Base-by-base conservation (phyloP, 2,888 invertebrate genomes). In the Metacarcinus magister region DNA sequence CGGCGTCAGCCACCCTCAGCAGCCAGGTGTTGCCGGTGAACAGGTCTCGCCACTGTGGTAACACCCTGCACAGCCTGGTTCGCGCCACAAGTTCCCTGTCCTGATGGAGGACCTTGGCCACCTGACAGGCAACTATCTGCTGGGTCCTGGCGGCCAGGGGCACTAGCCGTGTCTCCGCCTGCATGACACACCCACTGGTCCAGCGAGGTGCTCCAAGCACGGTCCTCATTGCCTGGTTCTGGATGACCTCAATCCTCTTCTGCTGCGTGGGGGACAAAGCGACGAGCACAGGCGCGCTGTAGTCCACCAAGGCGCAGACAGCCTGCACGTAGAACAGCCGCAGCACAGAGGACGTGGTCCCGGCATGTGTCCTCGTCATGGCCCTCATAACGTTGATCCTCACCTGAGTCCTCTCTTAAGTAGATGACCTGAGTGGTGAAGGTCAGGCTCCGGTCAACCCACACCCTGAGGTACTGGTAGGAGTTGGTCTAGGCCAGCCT, bases 401-500 rank as follows among this genome's bases (percentile, higher is more conserved):
- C 0, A 46, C 43, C 10, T 16, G 16, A 3, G 91, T 92, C 46
- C 92, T 92, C 92, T 2, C n/a, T 93, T 16, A 93, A 32, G 60
- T 93, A 93, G 28, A 7, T 39, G 13, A 67, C 28, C 32, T 93
- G 54, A 4, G 16, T 16, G 16, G 28, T 28, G 60, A 60, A 93
- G n/a, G 93, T 19, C n/a, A 93, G 93, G 8, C 60, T 0, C 93
- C 39, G 10, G 93, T 93, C 93, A 0, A 93, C 0, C 93, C 93
- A 93, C 28, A 93, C 60, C 16, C 93, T 32, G 54, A 93, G 60
- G 32, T 93, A 54, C 60, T n/a, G 54, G 32, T 32, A 54, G 93
- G 39, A 3, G 10, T 60, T 13, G 7, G 54, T 28, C 93, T 60
- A 60, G 7, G 48, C 39, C 60, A 93, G 39, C 28, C 16, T 19